These are phyloP conservation scores for Epinephelus awoara DNA, from an alignment of 2,797 vertebrate genomes.

Conservation along the genomic window DNA sequence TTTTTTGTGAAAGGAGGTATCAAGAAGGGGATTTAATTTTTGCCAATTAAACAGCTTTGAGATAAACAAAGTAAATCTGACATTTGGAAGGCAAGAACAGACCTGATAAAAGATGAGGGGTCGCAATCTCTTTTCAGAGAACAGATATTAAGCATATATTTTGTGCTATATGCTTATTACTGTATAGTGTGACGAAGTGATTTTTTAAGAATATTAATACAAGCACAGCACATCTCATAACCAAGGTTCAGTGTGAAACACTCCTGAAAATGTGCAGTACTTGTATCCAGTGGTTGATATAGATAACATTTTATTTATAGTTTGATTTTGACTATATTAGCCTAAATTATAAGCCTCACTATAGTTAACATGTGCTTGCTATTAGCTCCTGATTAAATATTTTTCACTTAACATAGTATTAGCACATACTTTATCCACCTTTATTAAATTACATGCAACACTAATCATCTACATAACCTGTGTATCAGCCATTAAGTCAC, in stretches of 20 bases:
- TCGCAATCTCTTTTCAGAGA: slow-evolving; percentile 26
- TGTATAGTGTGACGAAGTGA: neutral
- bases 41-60: slow-evolving; percentile 64
- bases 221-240: neutral
- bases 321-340: neutral
- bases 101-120: slow-evolving; percentile 22
- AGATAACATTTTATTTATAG: neutral
- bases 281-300: slow-evolving; percentile 4
- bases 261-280: too few species aligned
- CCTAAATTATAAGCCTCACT: neutral
- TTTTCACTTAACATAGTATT: neutral
- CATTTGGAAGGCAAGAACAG: slow-evolving; percentile 42
- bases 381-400: too few species aligned
- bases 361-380: neutral
- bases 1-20: slow-evolving; percentile 49
- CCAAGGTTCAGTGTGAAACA: too few species aligned
- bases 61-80: slow-evolving; percentile 61
- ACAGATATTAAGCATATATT: slow-evolving; percentile 16
- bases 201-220: slow-evolving; percentile 7
- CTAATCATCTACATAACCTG: neutral
- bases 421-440: neutral
- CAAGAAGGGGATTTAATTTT: slow-evolving; percentile 44
- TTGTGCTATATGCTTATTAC: neutral
- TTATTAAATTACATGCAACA: slow-evolving; percentile 5
- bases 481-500: neutral